Conservation (phyloP, 1,140 invertebrate species). For the Luehdorfia chinensis region DNA sequence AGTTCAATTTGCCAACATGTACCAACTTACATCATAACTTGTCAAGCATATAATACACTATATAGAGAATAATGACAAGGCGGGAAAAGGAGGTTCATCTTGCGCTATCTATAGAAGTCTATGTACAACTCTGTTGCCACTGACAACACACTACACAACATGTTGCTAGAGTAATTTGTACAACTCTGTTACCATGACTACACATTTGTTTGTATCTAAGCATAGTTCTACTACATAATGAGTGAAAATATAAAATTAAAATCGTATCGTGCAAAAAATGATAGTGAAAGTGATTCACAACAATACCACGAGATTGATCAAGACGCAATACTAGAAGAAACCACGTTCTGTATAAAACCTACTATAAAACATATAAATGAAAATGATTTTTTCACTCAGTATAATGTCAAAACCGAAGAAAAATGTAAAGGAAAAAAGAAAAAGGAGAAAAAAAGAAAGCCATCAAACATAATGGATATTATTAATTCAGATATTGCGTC, state of each 20-base stretch:
- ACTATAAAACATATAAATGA: slow-evolving; percentile 25
- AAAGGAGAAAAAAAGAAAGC: slow-evolving; percentile 33
- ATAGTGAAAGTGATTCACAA: slow-evolving; percentile 40
- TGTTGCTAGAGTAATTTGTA: too few relatives aligned
- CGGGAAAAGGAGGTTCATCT: too few relatives aligned
- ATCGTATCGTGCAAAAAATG: slow-evolving; percentile 23
- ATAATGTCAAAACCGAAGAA: slow-evolving; percentile 28
- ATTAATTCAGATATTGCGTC: slow-evolving; percentile 46
- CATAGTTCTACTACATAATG: too few relatives aligned
- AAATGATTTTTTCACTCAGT: slow-evolving; percentile 52
- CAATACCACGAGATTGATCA: slow-evolving; percentile 59
- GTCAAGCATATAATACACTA: too few relatives aligned
- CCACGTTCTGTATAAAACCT: slow-evolving; percentile 21
- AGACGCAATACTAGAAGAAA: slow-evolving; percentile 23
- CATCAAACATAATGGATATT: slow-evolving; percentile 43
- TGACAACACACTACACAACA: too few relatives aligned
- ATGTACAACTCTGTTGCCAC: too few relatives aligned
- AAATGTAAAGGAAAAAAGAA: slow-evolving; percentile 34
- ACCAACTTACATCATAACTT: too few relatives aligned
- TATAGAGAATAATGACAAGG: too few relatives aligned
- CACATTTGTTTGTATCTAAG: too few relatives aligned
- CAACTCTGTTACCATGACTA: too few relatives aligned
- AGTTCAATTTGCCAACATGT: too few relatives aligned
- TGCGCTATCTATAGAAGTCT: too few relatives aligned
- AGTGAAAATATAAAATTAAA: slow-evolving; percentile 48